A percentile compares a stretch with the other conserved stretches of the same genome.
These are phyloP conservation scores for Phyllostomus discolor DNA, from an alignment of 2,113 vertebrate species.

Conservation along the genomic window DNA sequence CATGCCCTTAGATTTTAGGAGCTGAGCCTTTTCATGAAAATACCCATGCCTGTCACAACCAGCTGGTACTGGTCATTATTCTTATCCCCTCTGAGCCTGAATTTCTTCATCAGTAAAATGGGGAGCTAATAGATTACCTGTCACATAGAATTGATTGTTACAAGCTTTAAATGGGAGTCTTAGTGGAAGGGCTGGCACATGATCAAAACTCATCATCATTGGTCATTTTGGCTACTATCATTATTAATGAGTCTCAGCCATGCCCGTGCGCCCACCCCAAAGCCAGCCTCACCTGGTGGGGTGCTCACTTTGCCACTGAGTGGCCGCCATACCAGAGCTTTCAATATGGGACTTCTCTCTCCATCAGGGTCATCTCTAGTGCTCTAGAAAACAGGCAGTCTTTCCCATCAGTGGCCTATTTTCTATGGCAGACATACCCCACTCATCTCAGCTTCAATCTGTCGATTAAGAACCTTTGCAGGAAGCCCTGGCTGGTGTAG, in stretches of 20 bases:
- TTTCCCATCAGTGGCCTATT: background rate
- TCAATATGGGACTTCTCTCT: conserved; percentile 18
- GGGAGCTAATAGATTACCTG: background rate
- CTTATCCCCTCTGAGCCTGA: background rate
- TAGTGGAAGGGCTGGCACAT: background rate
- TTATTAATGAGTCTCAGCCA: accelerated
- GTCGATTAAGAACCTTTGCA: background rate
- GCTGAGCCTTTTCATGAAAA: background rate
- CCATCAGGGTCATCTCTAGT: conserved; percentile 47
- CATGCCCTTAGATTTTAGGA: background rate
- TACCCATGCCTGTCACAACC: background rate
- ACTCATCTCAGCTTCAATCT: background rate
- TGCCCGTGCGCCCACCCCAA: accelerated
- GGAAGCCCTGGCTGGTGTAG: too few relatives aligned
- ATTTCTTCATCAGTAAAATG: background rate
- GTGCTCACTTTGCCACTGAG: conserved; percentile 69
- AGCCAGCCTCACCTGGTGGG: conserved; percentile 77
- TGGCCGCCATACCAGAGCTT: conserved; percentile 69
- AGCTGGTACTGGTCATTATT: background rate
- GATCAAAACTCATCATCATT: background rate
- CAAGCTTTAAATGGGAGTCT: background rate
- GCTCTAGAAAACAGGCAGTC: conserved; percentile 69
- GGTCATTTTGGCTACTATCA: too few relatives aligned
- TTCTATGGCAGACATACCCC: background rate
- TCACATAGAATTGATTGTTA: accelerated